Base-by-base conservation (phyloP, 2,797 vertebrate species). In the Rhinichthys osculus region DNA sequence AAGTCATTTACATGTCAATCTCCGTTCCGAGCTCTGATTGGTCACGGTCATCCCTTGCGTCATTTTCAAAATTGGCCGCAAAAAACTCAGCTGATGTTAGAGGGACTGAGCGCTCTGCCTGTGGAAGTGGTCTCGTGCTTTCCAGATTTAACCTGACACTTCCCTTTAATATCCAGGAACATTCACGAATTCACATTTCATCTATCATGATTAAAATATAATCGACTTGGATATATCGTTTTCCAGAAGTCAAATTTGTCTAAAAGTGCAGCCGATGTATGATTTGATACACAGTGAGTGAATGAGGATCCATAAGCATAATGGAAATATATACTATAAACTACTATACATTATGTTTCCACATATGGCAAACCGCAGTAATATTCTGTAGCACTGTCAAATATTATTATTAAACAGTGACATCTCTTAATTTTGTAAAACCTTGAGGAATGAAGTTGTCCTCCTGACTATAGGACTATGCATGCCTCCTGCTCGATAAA, bases 31-130 rank as follows among this genome's bases (percentile, higher is more conserved):
- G 17, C 2, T 11, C 66, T 74, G 30, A 95, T 95, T 96, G 95
- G 94, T 14, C 3, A 0, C 21, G 59, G 83, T 6, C 7, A 81
- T 78, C 47, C 42, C 73, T 86, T 88, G 52, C 93, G 94, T 95
- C 92, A 94, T 85, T 79, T 91, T 90, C 90, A 85, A 84, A 82
- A 90, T 89, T 90, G 88, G 87, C 89, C 86, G 90, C 90, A 90
- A 90, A 90, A 89, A 90, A 90, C 85, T 91, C 73, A 81, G 85
- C 70, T 66, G 64, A 78, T 70, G 78, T 73, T 74, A 69, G 66
- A 81, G 42, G 50, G 42, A 38, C 66, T 38, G 54, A 71, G 82
- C 35, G 59, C 78, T 30, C 78, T 40, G 42, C 44, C 57, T 59
- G 52, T 62, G 52, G 8, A 64, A 83, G 66, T 21, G 59, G 17